Evolutionary conservation across 2,113 vertebrate species (phyloP), one percentile per base, ranked within the genome.

Genomic region (Chrysemys picta): DNA sequence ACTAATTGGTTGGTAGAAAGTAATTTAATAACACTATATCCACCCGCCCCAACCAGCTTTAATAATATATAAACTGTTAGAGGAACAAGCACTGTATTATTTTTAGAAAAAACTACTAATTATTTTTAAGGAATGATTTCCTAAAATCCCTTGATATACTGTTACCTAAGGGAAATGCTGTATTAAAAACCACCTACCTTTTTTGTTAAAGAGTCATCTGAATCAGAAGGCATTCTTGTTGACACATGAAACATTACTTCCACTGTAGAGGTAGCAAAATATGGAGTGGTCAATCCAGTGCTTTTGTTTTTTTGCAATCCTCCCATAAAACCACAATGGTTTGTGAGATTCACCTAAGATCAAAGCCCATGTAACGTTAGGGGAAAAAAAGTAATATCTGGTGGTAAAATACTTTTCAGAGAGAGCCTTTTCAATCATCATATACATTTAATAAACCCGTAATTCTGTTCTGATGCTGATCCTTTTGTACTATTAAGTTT

Each of bases 221-320:
- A 99, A 98, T 99, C 99, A 79, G 99, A 99, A 92, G 99, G 99
- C 99, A 99, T 99, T 98, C 99, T 99, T 78, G 99, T 99, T 96
- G 99, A 99, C 17, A 99, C 99, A 82, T 99, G 99, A 98, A 99
- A 99, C 98, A 99, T 99, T 80, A 99, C 99, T 98, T 99, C 99
- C 16, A 99, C 99, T 31, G 99, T 99, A 94, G 99, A 99, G 87
- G 99, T 99, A 98, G 99, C 99, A 94, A 99, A 99, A 98, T 99
- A 99, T 1, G 99, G 99, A 89, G 99, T 99, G 93, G 99, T 99
- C 96, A 99, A 97, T 75, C 99, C 99, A 84, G 99, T 99, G 96
- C 99, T 99, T 97, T 99, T 99, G 96, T 99, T 99, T 98, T 98
- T 99, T 94, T 99, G 99, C 49, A 99, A 98, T 95, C 99, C 99